Conservation (phyloP, 2,888 invertebrate genomes). For the Keiferia lycopersicella region DNA sequence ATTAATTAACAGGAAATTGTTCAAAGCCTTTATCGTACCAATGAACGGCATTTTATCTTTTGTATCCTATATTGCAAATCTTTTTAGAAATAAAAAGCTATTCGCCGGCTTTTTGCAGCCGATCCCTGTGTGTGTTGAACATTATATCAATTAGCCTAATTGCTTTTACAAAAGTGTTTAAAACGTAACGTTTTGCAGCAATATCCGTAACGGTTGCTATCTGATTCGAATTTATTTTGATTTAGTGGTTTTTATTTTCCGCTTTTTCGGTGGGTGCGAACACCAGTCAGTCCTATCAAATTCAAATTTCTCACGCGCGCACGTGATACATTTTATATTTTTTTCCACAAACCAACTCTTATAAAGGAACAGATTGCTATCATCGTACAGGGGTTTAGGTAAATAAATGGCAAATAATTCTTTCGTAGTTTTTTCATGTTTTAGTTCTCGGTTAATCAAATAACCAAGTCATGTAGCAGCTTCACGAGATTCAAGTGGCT, state of each 20-base stretch:
- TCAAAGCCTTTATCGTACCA: no score
- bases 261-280: background rate
- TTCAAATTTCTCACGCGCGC: background rate
- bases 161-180: slow-evolving; percentile 11
- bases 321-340: background rate
- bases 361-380: background rate
- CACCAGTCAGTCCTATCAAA: background rate
- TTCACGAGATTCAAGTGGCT: no score
- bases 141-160: slow-evolving; percentile 2
- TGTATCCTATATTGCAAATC: background rate
- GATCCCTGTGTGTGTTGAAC: background rate
- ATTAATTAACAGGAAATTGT: no score
- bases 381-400: no score
- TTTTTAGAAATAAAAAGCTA: background rate
- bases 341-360: background rate
- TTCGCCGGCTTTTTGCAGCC: background rate
- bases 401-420: no score
- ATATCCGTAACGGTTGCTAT: slow-evolving; percentile 1
- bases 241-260: slow-evolving; percentile 3
- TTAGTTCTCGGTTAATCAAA: no score
- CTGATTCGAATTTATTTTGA: slow-evolving; percentile 6
- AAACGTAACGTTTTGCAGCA: background rate
- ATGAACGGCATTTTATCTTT: background rate
- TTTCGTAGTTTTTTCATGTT: no score
- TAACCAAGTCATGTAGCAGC: no score